Conservation (phyloP, 1,140 invertebrate genomes). For the Temnothorax nylanderi region DNA sequence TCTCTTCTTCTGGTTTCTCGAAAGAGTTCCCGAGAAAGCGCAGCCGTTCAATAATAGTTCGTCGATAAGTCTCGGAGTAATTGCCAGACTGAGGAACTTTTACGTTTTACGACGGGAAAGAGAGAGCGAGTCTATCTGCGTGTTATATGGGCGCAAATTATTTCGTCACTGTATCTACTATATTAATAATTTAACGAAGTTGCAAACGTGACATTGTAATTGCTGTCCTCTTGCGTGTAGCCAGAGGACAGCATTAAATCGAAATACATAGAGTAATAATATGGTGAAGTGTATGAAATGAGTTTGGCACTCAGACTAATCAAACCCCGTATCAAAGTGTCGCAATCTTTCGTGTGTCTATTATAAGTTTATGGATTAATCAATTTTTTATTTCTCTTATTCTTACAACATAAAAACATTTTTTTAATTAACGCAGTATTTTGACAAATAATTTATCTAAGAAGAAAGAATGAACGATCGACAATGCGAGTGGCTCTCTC, state of each 20-base stretch:
- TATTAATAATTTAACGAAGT: conserved; percentile 34
- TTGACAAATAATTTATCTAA: neutral
- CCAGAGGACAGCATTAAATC: neutral
- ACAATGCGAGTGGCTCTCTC: neutral
- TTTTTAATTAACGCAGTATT: conserved; percentile 23
- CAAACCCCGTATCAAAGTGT: neutral
- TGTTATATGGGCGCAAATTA: conserved; percentile 13
- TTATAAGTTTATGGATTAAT: neutral
- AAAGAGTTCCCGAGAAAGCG: conserved; percentile 41
- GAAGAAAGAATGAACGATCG: neutral
- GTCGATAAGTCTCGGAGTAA: conserved; percentile 55
- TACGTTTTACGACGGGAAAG: conserved; percentile 18
- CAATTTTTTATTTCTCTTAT: neutral
- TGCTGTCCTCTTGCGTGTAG: neutral
- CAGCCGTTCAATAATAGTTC: conserved; percentile 56
- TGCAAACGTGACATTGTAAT: conserved; percentile 25
- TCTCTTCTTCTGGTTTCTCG: conserved; percentile 37
- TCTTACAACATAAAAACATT: neutral
- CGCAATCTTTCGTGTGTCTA: neutral
- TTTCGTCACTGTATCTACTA: neutral
- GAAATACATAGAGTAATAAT: conserved; percentile 3
- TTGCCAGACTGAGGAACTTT: conserved; percentile 62
- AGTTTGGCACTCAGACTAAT: neutral
- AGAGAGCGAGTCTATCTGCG: conserved; percentile 9
- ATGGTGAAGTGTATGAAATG: neutral